A percentile compares a stretch with the other conserved stretches of the same genome.
phyloP scores from a whole-genome alignment of 1,140 invertebrate genomes.

The Drosophila sp. region DNA sequence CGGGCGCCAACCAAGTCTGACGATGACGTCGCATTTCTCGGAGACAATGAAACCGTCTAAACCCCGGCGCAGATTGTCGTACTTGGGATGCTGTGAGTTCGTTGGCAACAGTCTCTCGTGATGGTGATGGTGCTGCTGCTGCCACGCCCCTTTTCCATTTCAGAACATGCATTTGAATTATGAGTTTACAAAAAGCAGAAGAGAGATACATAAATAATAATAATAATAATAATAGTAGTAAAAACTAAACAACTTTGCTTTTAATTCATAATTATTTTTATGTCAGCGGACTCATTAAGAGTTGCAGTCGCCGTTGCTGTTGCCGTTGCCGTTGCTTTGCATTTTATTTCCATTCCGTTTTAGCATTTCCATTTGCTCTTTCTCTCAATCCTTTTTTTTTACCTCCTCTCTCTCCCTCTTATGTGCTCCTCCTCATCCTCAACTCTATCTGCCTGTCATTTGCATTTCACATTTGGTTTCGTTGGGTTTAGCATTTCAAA shows the following conservation, averaged over 20 bases:
- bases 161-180: constrained; percentile 74
- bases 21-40: constrained; percentile 77
- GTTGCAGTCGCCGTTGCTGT: constrained; percentile 30
- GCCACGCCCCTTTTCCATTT: constrained; percentile 14
- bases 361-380: background rate
- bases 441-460: constrained; percentile 62
- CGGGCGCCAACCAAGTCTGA: constrained; percentile 75
- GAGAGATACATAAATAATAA: constrained; percentile 34
- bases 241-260: constrained; percentile 67
- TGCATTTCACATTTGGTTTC: constrained; percentile 66
- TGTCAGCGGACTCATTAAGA: constrained; percentile 78
- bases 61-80: constrained; percentile 53
- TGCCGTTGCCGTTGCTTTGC: constrained; percentile 20
- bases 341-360: constrained; percentile 37
- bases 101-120: constrained; percentile 59
- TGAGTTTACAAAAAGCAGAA: constrained; percentile 56
- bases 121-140: constrained; percentile 28
- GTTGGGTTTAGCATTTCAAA: constrained; percentile 56
- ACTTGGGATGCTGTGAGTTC: constrained; percentile 40
- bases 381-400: background rate
- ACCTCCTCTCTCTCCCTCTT: background rate
- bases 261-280: constrained; percentile 82
- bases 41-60: constrained; percentile 70
- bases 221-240: background rate
- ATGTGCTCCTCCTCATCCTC: constrained; percentile 3